Evolutionary conservation across 2,888 invertebrate species (phyloP), one percentile per base, ranked within the genome.

Genomic region (Aporophyla nigra): DNA sequence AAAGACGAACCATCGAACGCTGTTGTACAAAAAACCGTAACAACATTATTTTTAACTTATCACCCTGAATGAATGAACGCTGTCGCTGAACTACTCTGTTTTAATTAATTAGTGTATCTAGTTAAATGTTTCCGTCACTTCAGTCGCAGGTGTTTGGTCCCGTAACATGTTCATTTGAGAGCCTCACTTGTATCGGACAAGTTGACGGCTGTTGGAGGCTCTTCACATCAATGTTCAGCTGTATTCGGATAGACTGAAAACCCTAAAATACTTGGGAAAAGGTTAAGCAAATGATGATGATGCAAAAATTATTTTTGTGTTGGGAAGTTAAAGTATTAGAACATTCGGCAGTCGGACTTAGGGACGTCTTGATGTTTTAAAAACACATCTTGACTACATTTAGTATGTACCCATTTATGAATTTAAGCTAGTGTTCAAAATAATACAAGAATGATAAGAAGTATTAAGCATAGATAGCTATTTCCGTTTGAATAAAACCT

Each of bases 111-210:
- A 54, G 43, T 61, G 51, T 68, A 49, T 78, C 58, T 67, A 53
- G 61, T 63, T 63, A 12, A 16, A 5, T 16, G 49, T 81, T 33
- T 46, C 43, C 10, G 43, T 46, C 43, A 46, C 10, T 46, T 70
- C 59, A 58, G 85, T 82, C 68, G 46, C 83, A 85, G 85, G 71
- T 85, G 85, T 24, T 19, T 1, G 46, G 62, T 62, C 14, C 7
- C 33, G 59, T 27, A 46, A 66, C 71, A 85, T 85, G 78, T 82
- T 71, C 67, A 77, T 72, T 85, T 74, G 71, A 74, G 59, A 74
- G 74, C 33, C 12, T 71, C 63, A 49, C 81, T 24, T 46, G 16
- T 71, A 58, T 74, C 27, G 65, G 46, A 65, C 63, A 63, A 74
- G 69, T 74, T 74, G 78, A 56, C 59, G 59, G 54, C 59, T 76